Evolutionary conservation across 2,797 vertebrate species (phyloP), one percentile per base, ranked within the genome.

Genomic region (Lagorchestes hirsutus): DNA sequence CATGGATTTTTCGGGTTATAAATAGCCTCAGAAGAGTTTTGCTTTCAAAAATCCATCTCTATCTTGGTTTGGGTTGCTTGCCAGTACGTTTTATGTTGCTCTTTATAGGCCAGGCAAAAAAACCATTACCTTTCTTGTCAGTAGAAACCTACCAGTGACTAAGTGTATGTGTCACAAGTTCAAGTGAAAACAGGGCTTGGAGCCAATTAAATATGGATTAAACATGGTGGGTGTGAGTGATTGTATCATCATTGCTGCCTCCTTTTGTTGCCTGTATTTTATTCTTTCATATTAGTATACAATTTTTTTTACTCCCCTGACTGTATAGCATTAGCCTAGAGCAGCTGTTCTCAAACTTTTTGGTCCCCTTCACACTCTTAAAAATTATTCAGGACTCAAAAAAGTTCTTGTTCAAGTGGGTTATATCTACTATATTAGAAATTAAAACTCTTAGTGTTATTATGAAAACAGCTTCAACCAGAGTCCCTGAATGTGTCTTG

Each of bases 181-280:
- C 40, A 87, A 87, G 40, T 46, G 22, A 50, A 87, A 87, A 87
- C 40, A 87, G 40, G 74, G 74, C 2, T 87, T 87, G 40, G 40
- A 87, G 74, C 22, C 12, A 87, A 87, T 27, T 46, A 50, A 50
- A 50, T 87, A 87, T 46, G 22, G 74, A 46, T 87, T 1, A 5
- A 50, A 55, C 10, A 50, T 87, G 54, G 93, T 90, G 62, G 91
- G 5, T n/a, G 55, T 24, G 1, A 9, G 29, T 8, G 28, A 28
- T 8, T 0, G 0, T 87, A 50, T 1, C 14, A 22, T 22, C 46
- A 9, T 50, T 40, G 50, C 22, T 0, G 4, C 24, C 18, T 55
- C 67, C 94, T 16, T 54, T 2, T 46, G 40, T 0, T 0, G 29
- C 34, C 92, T 0, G 0, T 0, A 0, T 28, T 4, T 0, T 0